Evolutionary conservation across 2,797 vertebrate species (phyloP), one percentile per base, ranked within the genome.

Genomic region (Acomys russatus): DNA sequence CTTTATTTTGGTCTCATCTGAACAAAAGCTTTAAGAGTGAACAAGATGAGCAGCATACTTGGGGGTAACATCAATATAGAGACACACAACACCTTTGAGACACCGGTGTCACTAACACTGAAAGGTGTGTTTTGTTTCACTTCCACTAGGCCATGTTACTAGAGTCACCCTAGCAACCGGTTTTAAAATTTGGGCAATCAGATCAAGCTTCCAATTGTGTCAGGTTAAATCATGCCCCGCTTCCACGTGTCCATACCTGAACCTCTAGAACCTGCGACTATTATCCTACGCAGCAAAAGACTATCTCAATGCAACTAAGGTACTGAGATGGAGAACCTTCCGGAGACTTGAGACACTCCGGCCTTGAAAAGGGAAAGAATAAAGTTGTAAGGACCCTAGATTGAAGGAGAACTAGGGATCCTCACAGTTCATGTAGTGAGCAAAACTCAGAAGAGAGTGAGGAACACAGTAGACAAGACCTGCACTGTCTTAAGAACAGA

Each of bases 91-190:
- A 77, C 54, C 23, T 33, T 23, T 61, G 71, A 59, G 64, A 78
- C n/a, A 56, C 15, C 14, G 66, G 30, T 68, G 71, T 76, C 44
- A 92, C 22, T 92, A 63, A 85, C 1, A 70, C 0, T 66, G 64
- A 64, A 82, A 91, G 54, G 68, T 61, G 18, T 61, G n/a, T 76
- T 97, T 91, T 95, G 18, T 66, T 71, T 10, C 5, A 78, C 68
- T 91, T 23, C 64, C 44, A 64, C 25, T 23, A 82, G 0, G 66
- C 44, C n/a, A 35, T 15, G 59, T 28, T 33, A 84, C 28, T 68
- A 84, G 92, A 71, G 9, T 38, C 18, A 73, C 6, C 44, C 56
- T 83, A 85, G 68, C 33, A 59, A 11, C 2, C 9, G 79, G 12
- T 22, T 76, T 87, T 64, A 91, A 86, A 63, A 93, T 14, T 1